Evolutionary conservation across 2,888 invertebrate species (phyloP).

Genomic region (Leucania comma): DNA sequence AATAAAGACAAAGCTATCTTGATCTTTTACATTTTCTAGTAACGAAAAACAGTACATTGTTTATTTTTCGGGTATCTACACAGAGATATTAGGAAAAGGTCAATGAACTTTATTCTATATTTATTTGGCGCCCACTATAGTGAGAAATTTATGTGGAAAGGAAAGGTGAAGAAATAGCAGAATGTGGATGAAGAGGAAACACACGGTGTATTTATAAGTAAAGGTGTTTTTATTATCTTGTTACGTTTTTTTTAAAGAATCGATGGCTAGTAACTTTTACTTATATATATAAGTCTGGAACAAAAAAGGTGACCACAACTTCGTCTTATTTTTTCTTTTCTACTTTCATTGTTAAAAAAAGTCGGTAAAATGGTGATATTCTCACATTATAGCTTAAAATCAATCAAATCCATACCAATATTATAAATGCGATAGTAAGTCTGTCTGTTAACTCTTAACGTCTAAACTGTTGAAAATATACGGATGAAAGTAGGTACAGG

Average conservation of each 20-base stretch:
- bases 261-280: not conserved
- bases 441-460: no score
- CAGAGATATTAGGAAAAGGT: no score
- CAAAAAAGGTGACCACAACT: not conserved
- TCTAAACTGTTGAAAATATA: no score
- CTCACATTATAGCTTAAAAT: not conserved
- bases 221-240: slow-evolving; percentile 29
- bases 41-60: no score
- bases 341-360: not conserved
- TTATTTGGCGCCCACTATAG: no score
- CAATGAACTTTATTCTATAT: no score
- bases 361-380: not conserved
- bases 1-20: no score
- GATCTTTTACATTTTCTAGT: no score
- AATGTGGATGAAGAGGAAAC: slow-evolving; percentile 42
- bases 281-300: not conserved
- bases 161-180: slow-evolving; percentile 40
- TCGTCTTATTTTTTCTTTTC: no score
- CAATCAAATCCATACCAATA: not conserved
- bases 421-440: no score
- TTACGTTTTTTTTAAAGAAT: not conserved
- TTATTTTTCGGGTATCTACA: no score
- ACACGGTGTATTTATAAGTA: slow-evolving; percentile 33
- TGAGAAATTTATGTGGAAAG: slow-evolving; percentile 11
- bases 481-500: no score